These are phyloP conservation scores for Aleiodes leptofemur DNA, from an alignment of 2,888 invertebrate species.

Conservation along the genomic window DNA sequence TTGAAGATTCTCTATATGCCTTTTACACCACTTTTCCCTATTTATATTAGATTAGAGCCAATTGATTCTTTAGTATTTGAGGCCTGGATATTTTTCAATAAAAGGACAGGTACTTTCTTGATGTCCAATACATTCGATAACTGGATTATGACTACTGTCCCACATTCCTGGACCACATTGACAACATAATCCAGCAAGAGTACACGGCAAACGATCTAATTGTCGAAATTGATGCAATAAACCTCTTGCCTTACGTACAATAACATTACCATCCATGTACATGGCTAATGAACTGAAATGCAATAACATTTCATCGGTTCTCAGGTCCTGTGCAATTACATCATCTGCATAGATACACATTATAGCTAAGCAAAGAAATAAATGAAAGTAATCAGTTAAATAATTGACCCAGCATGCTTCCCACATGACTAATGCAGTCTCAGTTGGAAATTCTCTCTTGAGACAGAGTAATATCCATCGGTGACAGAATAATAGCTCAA, in stretches of 20 bases:
- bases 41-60: background rate
- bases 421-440: constrained; percentile 94
- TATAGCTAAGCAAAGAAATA: constrained; percentile 95
- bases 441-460: constrained; percentile 93
- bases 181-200: constrained; percentile 90
- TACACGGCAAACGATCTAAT: constrained; percentile 91
- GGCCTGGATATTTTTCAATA: constrained; percentile 64
- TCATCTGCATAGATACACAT: constrained; percentile 95
- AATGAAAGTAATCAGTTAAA: constrained; percentile 96
- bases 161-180: constrained; percentile 95
- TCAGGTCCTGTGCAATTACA: constrained; percentile 92
- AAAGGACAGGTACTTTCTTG: constrained; percentile 78
- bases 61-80: constrained; percentile 47
- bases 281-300: constrained; percentile 97
- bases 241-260: constrained; percentile 93
- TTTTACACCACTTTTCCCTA: too few species aligned
- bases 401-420: constrained; percentile 98
- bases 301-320: constrained; percentile 95
- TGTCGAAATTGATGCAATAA: constrained; percentile 94
- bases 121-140: constrained; percentile 88
- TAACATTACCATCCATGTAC: constrained; percentile 97
- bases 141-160: constrained; percentile 94
- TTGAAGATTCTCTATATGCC: too few species aligned
- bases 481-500: constrained; percentile 94
- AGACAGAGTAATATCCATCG: constrained; percentile 97